Base-by-base conservation (phyloP, 2,113 vertebrate species). In the Archocentrus centrarchus region DNA sequence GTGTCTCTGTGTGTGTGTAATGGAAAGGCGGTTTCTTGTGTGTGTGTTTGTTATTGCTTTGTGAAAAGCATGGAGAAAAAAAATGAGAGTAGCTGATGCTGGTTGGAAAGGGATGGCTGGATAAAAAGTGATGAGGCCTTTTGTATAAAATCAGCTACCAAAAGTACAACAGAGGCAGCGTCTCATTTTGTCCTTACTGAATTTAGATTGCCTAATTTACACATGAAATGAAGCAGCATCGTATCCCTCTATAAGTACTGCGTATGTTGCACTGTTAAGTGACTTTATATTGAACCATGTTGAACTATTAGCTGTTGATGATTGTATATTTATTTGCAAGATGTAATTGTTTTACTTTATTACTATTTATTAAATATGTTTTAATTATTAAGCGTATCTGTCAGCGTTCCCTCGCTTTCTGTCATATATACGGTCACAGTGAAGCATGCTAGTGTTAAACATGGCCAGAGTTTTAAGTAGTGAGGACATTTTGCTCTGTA, bases 171-270 rank as follows among this genome's bases (percentile, higher is more conserved):
- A 84, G 83, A 85, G 60, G 50, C 80, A 77, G 37, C 9, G 4
- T 88, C 83, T 89, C 81, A 86, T 91, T 91, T 64, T 55, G 59
- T 78, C 75, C 88, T 77, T 80, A 27, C 83, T 91, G 91, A 83
- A 92, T 94, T 93, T 93, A 94, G 88, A 94, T 92, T 90, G 88
- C 90, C 87, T 91, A 41, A 94, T 94, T 93, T 93, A 73, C 92
- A 92, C 88, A 84, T 87, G 80, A 84, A 90, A 93, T 89, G 82
- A 87, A 87, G 86, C 8, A 39, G 84, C 53, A 64, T 82, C 18
- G n/a, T 61, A 79, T 90, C 41, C 78, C 22, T 41, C 79, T 77
- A 35, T 82, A 84, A 83, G 77, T 88, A 47, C 62, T 59, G 44
- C 80, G 76, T 85, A 84, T 81, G 86, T 88, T 82, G 77, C 22